A percentile compares a stretch with the other conserved stretches of the same genome.
These are phyloP conservation scores for Lophura nycthemera DNA, from an alignment of 2,113 vertebrate species.

Conservation along the genomic window DNA sequence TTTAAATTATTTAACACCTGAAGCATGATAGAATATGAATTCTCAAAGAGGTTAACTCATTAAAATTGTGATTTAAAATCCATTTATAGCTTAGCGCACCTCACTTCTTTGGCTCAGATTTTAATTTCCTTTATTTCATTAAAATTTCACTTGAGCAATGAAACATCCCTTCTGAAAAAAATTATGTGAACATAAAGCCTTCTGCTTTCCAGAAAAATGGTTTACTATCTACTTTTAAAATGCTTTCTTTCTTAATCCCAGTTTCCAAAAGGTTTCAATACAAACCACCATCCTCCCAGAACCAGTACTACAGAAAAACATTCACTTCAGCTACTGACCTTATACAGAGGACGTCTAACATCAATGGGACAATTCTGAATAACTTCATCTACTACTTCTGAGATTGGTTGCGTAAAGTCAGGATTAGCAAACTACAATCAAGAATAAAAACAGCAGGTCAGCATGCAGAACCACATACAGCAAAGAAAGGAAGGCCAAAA, in stretches of 20 bases:
- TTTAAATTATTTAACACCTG: background rate
- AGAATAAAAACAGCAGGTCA: background rate
- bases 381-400: conserved; percentile 98
- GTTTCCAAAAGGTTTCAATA: background rate
- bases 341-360: conserved; percentile 96
- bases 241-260: background rate
- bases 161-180: background rate
- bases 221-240: background rate
- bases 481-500: background rate
- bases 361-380: conserved; percentile 99
- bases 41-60: background rate
- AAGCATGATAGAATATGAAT: background rate
- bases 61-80: background rate
- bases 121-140: background rate
- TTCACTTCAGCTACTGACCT: conserved; percentile 79
- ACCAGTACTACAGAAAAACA: background rate
- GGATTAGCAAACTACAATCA: conserved; percentile 93
- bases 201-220: background rate
- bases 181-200: background rate
- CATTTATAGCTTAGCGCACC: background rate
- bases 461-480: background rate
- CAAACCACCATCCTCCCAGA: background rate
- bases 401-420: conserved; percentile 98
- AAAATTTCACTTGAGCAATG: background rate
- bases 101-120: background rate